Conservation (phyloP, 1,140 invertebrate genomes). For the Cecropterus lyciades region DNA sequence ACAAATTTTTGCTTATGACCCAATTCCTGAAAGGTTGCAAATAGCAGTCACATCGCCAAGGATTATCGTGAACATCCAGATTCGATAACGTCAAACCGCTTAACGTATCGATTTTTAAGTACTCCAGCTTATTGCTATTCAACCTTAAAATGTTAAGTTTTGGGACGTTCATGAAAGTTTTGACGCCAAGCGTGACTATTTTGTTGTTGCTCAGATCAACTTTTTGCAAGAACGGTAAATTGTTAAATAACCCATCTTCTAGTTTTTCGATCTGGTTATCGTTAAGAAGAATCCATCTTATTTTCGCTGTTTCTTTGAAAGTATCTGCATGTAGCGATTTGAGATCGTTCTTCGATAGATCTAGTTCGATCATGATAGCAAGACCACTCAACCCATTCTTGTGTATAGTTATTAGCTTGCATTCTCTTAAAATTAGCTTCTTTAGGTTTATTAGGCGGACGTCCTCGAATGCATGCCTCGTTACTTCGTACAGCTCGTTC, state of each 20-base stretch:
- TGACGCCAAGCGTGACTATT: slow-evolving; percentile 87
- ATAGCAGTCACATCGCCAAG: slow-evolving; percentile 95
- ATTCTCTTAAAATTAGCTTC: slow-evolving; percentile 90
- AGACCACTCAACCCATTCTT: slow-evolving; percentile 90
- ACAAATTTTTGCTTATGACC: slow-evolving; percentile 89
- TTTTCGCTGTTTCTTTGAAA: slow-evolving; percentile 88
- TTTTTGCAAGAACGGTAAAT: slow-evolving; percentile 89
- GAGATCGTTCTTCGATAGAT: slow-evolving; percentile 92
- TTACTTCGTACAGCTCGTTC: slow-evolving; percentile 88
- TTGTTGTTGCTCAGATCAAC: slow-evolving; percentile 91
- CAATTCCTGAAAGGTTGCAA: slow-evolving; percentile 92
- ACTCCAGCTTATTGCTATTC: slow-evolving; percentile 89
- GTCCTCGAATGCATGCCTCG: slow-evolving; percentile 87
- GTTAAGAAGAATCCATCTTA: slow-evolving; percentile 89
- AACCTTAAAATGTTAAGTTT: slow-evolving; percentile 88
- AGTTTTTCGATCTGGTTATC: slow-evolving; percentile 89
- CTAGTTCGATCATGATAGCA: slow-evolving; percentile 92
- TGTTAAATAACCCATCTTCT: slow-evolving; percentile 90
- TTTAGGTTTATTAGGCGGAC: slow-evolving; percentile 91
- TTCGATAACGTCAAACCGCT: slow-evolving; percentile 87
- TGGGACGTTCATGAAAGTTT: slow-evolving; percentile 89
- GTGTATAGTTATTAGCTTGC: slow-evolving; percentile 88
- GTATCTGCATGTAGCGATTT: slow-evolving; percentile 88
- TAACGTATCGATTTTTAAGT: slow-evolving; percentile 86
- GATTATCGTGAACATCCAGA: slow-evolving; percentile 91